Evolutionary conservation across 1,140 invertebrate species (phyloP).

Genomic region (Tachypleus tridentatus): DNA sequence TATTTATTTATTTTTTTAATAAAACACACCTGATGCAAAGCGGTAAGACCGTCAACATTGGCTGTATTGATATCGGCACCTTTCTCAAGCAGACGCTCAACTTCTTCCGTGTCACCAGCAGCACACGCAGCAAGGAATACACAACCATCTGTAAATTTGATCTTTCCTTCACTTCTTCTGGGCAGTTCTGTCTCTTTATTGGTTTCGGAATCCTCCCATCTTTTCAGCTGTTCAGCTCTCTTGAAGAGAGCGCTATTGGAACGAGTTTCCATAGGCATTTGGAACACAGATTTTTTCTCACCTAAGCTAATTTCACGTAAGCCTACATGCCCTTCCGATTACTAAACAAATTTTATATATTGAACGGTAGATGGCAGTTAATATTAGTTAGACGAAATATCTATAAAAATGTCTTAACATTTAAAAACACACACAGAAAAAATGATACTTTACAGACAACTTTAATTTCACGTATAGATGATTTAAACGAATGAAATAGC

Average conservation of each 20-base stretch:
- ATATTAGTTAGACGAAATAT: no score
- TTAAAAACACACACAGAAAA: no score
- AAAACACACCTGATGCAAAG: constrained; percentile 79
- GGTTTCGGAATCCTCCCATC: constrained; percentile 93
- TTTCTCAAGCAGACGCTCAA: constrained; percentile 68
- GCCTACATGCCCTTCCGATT: no score
- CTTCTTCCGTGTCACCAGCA: constrained; percentile 89
- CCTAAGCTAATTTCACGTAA: no score
- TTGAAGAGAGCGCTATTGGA: constrained; percentile 64
- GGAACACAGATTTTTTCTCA: no score
- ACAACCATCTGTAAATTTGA: constrained; percentile 89
- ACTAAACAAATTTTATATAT: no score
- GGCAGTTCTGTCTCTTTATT: constrained; percentile 52
- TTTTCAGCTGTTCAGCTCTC: constrained; percentile 83
- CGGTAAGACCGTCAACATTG: constrained; percentile 94
- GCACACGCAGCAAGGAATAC: constrained; percentile 94
- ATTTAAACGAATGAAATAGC: no score
- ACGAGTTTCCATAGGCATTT: constrained; percentile 25
- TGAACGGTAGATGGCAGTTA: no score
- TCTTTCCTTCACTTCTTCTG: constrained; percentile 42
- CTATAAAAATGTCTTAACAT: no score
- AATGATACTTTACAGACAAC: no score
- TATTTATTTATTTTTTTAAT: no score
- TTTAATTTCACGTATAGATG: no score
- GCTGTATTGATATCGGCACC: constrained; percentile 94